Evolutionary conservation across 2,888 invertebrate species (phyloP), one percentile per base, ranked within the genome.

Genomic region (Synergus umbraculus): DNA sequence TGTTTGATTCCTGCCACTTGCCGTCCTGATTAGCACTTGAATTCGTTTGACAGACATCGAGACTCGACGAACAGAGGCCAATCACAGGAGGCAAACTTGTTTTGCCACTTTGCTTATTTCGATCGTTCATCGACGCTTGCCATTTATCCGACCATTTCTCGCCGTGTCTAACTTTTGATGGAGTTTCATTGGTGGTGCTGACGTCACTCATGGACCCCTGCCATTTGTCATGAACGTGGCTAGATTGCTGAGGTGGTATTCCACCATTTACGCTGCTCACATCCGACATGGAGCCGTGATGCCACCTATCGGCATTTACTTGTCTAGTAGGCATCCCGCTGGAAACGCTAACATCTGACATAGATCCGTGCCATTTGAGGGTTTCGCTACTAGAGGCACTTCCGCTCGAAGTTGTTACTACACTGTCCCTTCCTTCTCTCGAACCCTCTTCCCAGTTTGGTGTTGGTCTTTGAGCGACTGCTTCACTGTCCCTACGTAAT

Each of bases 351-450:
- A 94, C 92, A 85, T 94, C 94, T 78, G 93, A 93, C 88, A 93
- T 92, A 0, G 94, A 94, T 13, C 94, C 94, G 88, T 96, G 95
- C 96, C 96, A 96, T 92, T 96, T 96, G 9, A 96, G 92, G 2
- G 96, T 96, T 90, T 96, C 96, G 88, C 96, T 96, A 77, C 96
- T 96, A 49, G 94, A 94, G n/a, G 94, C 94, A 86, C 94, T 94
- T 67, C 94, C 94, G 87, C 94, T 94, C 2, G 94, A 94, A 1
- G 95, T 95, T 29, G 95, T 95, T 64, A 94, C 95, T 0, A 95
- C 94, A 90, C 95, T 95, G 89, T 95, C 95, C 79, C 95, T 92
- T 37, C 94, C 94, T 86, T 94, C 93, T 9, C 92, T 87, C 3
- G 90, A 90, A 15, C 76, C 82, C 22, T 93, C 93, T 65, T 93